These are phyloP conservation scores for Peucedramus taeniatus DNA, from an alignment of 2,113 vertebrate species.

Conservation along the genomic window DNA sequence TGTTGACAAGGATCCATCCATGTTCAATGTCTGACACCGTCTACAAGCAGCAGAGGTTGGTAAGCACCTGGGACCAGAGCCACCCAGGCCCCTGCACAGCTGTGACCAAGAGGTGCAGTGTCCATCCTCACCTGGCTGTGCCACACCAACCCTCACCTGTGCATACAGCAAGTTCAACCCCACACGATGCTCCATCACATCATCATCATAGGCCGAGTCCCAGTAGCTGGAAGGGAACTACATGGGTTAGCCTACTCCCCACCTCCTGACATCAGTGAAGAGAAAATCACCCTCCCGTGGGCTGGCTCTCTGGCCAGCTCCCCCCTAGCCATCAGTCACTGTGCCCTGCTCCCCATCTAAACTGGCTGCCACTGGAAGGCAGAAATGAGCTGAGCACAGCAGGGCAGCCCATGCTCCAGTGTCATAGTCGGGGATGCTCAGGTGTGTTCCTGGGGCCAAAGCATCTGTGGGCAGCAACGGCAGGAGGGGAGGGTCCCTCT, in stretches of 20 bases:
- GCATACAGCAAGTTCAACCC: conserved; percentile 92
- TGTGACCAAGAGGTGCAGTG: accelerated
- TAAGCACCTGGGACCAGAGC: background rate
- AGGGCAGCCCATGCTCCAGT: accelerated
- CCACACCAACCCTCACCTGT: conserved; percentile 77
- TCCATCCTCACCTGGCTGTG: background rate
- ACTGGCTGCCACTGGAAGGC: background rate
- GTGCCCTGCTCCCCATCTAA: background rate
- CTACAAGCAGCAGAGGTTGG: conserved; percentile 56
- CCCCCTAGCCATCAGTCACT: accelerated
- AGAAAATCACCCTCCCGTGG: background rate
- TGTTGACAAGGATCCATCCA: conserved; percentile 95
- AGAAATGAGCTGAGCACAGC: background rate
- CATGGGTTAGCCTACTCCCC: background rate
- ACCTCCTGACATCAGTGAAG: background rate
- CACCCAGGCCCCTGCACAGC: background rate
- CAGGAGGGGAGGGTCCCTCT: background rate
- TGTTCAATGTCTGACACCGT: conserved; percentile 94
- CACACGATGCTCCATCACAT: conserved; percentile 95
- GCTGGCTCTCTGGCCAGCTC: background rate
- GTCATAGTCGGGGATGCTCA: background rate
- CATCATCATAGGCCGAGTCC: conserved; percentile 91
- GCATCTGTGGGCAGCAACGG: accelerated
- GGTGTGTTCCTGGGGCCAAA: background rate
- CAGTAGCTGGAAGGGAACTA: conserved; percentile 83